Conservation (phyloP, 2,113 vertebrate species). For the Upupa epops region DNA sequence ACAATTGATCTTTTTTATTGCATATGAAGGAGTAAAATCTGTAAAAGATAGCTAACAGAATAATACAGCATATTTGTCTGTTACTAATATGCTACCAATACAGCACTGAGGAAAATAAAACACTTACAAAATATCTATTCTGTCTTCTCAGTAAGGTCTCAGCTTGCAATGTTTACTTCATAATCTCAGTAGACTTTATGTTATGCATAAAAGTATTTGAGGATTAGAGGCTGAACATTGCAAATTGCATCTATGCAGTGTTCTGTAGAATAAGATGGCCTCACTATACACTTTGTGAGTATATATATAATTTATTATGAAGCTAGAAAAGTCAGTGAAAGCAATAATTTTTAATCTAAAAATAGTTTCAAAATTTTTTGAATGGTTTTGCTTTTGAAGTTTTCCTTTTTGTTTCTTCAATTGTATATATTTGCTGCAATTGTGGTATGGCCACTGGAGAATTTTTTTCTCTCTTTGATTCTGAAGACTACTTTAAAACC, state of each 20-base stretch:
- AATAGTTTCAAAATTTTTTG: background rate
- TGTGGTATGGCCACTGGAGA: background rate
- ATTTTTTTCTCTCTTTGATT: background rate
- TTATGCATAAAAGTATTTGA: background rate
- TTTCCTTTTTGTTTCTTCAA: background rate
- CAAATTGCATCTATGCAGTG: background rate
- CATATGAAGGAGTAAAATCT: background rate
- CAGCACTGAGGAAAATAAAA: background rate
- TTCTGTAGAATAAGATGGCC: background rate
- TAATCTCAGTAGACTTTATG: background rate
- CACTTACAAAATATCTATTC: background rate
- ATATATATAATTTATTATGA: background rate
- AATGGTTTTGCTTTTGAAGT: background rate
- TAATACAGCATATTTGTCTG: background rate
- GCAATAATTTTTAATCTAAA: background rate
- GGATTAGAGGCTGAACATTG: background rate
- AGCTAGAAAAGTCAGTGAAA: background rate
- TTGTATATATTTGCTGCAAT: background rate
- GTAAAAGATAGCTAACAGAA: background rate
- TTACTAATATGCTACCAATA: background rate
- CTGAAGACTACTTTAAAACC: background rate
- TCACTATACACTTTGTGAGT: background rate
- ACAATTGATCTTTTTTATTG: background rate
- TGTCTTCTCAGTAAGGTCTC: background rate
- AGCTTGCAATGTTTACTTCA: background rate